These are phyloP conservation scores for Shinisaurus crocodilurus DNA, from an alignment of 2,113 vertebrate species.

Conservation along the genomic window DNA sequence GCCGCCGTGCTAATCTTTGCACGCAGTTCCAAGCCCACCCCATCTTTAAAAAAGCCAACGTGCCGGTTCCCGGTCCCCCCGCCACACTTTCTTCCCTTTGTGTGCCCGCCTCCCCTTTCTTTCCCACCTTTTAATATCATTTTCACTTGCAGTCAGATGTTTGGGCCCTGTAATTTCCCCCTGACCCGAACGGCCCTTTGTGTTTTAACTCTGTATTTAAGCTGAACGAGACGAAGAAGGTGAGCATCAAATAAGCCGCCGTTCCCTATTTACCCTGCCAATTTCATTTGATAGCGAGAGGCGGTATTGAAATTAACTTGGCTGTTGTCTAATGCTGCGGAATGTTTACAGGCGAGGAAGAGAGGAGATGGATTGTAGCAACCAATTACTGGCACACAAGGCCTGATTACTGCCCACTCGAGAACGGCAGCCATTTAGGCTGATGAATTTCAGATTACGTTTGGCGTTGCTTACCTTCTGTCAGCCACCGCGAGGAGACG, in stretches of 20 bases:
- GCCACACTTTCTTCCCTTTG: background rate
- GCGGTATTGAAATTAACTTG: conserved; percentile 80
- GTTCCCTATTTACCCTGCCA: conserved; percentile 75
- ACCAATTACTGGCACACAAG: conserved; percentile 56
- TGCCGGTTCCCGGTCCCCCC: too few species aligned
- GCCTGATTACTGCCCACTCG: conserved; percentile 70
- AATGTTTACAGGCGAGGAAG: conserved; percentile 42
- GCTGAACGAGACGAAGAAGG: conserved; percentile 69
- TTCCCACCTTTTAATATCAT: conserved; percentile 30
- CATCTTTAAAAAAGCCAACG: background rate
- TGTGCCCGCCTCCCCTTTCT: too few species aligned
- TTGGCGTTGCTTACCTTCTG: conserved; percentile 68
- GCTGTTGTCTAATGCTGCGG: conserved; percentile 71
- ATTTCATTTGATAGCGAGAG: conserved; percentile 76
- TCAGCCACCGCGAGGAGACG: background rate
- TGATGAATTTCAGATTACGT: conserved; percentile 62
- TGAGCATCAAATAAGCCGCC: conserved; percentile 76
- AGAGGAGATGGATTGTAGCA: conserved; percentile 69
- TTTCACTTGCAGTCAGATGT: conserved; percentile 37
- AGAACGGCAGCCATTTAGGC: conserved; percentile 50
- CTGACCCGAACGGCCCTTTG: conserved; percentile 69
- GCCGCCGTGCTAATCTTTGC: background rate
- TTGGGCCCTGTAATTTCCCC: conserved; percentile 66
- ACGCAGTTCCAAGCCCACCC: background rate
- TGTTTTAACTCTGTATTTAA: conserved; percentile 72